These are phyloP conservation scores for Donacobius atricapilla DNA, from an alignment of 2,113 vertebrate genomes.

Conservation along the genomic window DNA sequence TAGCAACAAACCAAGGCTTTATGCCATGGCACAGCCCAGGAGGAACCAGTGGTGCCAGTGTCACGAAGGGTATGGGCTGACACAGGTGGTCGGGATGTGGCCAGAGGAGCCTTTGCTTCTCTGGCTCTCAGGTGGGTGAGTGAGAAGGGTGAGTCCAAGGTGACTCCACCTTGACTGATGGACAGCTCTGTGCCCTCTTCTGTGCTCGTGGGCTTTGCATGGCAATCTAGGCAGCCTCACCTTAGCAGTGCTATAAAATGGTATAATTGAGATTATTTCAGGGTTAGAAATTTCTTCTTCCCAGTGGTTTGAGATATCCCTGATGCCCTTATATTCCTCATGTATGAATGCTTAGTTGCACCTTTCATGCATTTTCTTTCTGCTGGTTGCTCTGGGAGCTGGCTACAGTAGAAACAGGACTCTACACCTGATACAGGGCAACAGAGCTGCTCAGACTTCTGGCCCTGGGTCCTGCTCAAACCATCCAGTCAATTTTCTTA, in stretches of 20 bases:
- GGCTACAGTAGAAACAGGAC: not conserved
- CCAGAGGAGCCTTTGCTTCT: not conserved
- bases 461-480: not conserved
- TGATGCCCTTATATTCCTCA: not conserved
- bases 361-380: not conserved
- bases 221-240: not conserved
- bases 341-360: not conserved
- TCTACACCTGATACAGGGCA: not conserved
- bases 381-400: not conserved
- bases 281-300: not conserved
- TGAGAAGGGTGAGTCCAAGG: not conserved
- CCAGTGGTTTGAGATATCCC: not conserved
- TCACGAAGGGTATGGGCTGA: fast-evolving
- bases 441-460: not conserved
- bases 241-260: not conserved
- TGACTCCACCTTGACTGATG: not conserved
- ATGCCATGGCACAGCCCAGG: not conserved
- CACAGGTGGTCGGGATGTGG: not conserved
- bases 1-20: not conserved
- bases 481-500: not conserved
- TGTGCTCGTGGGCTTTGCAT: not conserved
- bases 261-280: not conserved
- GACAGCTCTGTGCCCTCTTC: not conserved
- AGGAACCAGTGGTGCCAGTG: not conserved
- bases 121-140: not conserved